These are phyloP conservation scores for Acrocyrtus sp. DNA, from an alignment of 2,888 invertebrate genomes.

Conservation along the genomic window DNA sequence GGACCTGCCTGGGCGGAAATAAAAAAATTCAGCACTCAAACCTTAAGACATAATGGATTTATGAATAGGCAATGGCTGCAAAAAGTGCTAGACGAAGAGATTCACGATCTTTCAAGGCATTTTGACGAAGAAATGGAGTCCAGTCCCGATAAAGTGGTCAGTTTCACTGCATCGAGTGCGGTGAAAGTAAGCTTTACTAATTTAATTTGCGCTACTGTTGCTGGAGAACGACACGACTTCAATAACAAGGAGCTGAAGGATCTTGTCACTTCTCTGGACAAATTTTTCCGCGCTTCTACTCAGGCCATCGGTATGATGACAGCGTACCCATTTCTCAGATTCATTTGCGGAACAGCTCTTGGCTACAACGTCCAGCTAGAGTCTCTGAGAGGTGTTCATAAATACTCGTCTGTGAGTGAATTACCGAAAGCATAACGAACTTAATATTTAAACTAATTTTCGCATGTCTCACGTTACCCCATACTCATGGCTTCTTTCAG, in stretches of 20 bases:
- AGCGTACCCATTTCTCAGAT: constrained; percentile 1
- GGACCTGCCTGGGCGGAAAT: neutral
- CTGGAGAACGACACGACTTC: constrained; percentile 10
- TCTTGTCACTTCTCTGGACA: constrained; percentile 1
- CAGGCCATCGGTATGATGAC: neutral
- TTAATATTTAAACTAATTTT: too few species aligned
- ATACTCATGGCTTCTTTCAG: neutral
- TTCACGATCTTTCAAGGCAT: neutral
- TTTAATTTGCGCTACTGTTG: neutral
- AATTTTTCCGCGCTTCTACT: constrained; percentile 3
- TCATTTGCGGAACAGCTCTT: neutral
- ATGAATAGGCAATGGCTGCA: neutral
- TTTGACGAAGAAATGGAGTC: constrained; percentile 2
- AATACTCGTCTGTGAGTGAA: neutral
- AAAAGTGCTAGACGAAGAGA: neutral
- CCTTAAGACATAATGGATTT: neutral
- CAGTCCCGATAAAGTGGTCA: neutral
- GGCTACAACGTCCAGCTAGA: neutral
- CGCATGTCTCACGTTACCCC: neutral
- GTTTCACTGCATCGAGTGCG: neutral
- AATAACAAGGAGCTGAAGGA: neutral
- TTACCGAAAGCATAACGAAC: too few species aligned
- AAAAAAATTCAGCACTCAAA: constrained; percentile 2
- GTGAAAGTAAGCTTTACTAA: constrained; percentile 14
- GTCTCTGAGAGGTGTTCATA: neutral